Evolutionary conservation across 2,113 vertebrate species (phyloP).

Genomic region (Gadus chalcogrammus): DNA sequence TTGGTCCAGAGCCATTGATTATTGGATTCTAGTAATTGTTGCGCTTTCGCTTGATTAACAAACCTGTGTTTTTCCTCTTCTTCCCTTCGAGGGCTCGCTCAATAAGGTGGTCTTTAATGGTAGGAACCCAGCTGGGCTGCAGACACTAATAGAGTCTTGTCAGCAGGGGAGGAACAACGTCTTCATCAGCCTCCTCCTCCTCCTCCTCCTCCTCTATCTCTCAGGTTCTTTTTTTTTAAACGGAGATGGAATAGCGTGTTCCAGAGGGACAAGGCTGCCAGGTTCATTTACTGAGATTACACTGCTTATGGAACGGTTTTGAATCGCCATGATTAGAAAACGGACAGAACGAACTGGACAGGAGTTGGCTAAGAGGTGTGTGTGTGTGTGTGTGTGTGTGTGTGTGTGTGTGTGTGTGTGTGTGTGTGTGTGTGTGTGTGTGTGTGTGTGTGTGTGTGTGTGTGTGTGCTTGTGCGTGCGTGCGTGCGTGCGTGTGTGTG

Average conservation of each 20-base stretch:
- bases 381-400: no score
- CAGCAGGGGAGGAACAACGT: not conserved
- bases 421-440: no score
- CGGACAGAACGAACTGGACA: no score
- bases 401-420: no score
- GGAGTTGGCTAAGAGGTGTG: no score
- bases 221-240: constrained; percentile 8
- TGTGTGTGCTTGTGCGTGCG: no score
- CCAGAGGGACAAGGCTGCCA: constrained; percentile 5
- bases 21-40: constrained; percentile 72
- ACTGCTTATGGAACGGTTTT: constrained; percentile 9
- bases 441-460: no score
- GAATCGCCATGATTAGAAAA: not conserved
- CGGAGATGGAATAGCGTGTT: not conserved
- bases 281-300: constrained; percentile 11
- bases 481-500: no score
- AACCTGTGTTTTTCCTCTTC: constrained; percentile 57
- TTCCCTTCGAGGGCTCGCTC: constrained; percentile 46
- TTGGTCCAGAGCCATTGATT: constrained; percentile 66
- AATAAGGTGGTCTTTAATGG: constrained; percentile 34
- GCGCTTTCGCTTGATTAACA: constrained; percentile 66
- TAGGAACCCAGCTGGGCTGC: constrained; percentile 21
- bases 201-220: not conserved
- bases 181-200: not conserved
- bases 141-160: constrained; percentile 23